These are phyloP conservation scores for Myiozetetes cayanensis DNA, from an alignment of 2,113 vertebrate genomes.

Conservation along the genomic window DNA sequence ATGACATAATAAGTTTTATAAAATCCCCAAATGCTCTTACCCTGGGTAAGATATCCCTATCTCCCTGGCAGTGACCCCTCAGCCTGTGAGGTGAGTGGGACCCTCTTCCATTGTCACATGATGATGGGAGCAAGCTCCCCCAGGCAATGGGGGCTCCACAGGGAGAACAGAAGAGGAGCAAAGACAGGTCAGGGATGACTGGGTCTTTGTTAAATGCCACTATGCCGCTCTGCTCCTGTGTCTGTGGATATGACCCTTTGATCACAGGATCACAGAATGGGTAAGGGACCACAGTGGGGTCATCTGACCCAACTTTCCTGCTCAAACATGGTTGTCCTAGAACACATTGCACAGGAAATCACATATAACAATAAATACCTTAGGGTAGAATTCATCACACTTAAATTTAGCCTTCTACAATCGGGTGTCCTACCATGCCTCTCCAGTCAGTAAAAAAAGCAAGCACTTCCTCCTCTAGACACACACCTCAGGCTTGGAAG, in stretches of 20 bases:
- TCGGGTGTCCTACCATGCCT: neutral
- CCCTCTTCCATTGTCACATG: neutral
- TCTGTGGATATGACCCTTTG: neutral
- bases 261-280: neutral
- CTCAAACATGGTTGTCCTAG: neutral
- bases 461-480: neutral
- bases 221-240: neutral
- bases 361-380: neutral
- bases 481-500: neutral
- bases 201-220: neutral
- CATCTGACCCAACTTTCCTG: neutral
- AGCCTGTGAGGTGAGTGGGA: neutral
- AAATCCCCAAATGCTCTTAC: neutral
- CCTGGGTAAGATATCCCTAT: neutral
- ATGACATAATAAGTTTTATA: neutral
- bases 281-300: neutral
- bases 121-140: rapidly evolving
- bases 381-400: neutral
- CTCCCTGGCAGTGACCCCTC: neutral
- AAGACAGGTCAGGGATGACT: neutral
- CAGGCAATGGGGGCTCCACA: neutral
- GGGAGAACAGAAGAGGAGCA: neutral
- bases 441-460: neutral
- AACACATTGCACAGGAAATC: neutral
- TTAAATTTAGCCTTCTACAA: neutral